Percentiles rank a stretch among this genome's conserved stretches.
Conservation (phyloP, 2,113 vertebrate genomes). For the Hemibagrus wyckioides region DNA sequence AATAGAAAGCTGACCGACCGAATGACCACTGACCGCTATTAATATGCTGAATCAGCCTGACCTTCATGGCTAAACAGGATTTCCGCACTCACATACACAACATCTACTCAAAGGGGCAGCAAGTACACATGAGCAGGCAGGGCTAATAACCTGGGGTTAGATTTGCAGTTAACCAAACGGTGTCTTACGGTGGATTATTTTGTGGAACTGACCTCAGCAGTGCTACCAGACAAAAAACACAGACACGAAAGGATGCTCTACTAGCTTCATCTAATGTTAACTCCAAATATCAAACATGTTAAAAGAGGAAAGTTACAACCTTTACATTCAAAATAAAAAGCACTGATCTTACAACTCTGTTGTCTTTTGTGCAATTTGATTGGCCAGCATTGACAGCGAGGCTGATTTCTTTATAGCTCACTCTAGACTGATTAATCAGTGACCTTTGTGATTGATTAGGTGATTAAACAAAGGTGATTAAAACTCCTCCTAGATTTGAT, state of each 20-base stretch:
- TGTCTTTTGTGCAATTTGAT: not conserved
- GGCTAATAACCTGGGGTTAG: not conserved
- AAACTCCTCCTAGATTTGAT: not conserved
- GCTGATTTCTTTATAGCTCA: not conserved
- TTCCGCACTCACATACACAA: slow-evolving; percentile 5
- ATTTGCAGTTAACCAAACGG: not conserved
- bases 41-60: slow-evolving; percentile 51
- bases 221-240: not conserved
- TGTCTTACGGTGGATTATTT: not conserved
- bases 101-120: not conserved
- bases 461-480: not conserved
- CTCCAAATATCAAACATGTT: not conserved
- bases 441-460: not conserved
- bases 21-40: slow-evolving; percentile 29
- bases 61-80: slow-evolving; percentile 24
- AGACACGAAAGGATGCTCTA: not conserved
- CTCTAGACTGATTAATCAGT: not conserved
- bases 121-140: not conserved
- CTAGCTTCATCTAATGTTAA: not conserved
- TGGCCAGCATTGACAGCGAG: not conserved
- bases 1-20: slow-evolving; percentile 31
- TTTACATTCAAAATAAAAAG: not conserved
- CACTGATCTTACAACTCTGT: not conserved
- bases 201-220: not conserved
- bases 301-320: not conserved